phyloP scores from a whole-genome alignment of 2,888 invertebrate genomes.

The Leptopilina drosophilae region DNA sequence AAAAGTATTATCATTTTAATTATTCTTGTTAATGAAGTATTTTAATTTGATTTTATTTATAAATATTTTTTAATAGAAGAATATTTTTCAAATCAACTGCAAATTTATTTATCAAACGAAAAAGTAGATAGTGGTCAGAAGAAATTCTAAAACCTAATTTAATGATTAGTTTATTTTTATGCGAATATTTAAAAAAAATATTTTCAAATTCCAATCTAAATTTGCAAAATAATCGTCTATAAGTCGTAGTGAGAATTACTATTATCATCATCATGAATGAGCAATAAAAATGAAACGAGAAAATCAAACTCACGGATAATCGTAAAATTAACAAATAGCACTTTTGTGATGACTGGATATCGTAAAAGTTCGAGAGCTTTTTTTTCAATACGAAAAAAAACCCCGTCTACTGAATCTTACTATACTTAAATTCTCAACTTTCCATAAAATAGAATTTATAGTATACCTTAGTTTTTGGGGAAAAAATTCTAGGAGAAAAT shows the following conservation, averaged over 20 bases:
- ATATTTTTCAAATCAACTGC: too few relatives aligned
- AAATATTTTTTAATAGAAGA: too few relatives aligned
- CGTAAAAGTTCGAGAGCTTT: slow-evolving; percentile 1
- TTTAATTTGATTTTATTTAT: too few relatives aligned
- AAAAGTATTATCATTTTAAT: too few relatives aligned
- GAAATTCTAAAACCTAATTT: background rate
- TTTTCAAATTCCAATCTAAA: background rate
- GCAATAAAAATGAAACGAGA: slow-evolving; percentile 10
- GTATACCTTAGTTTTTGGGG: background rate
- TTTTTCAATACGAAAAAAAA: background rate
- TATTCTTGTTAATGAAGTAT: too few relatives aligned
- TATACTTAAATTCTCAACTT: background rate
- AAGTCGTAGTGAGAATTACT: background rate
- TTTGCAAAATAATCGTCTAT: background rate
- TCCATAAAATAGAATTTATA: slow-evolving; percentile 15
- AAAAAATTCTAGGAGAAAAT: slow-evolving; percentile 9
- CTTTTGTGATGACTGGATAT: background rate
- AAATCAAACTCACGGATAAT: slow-evolving; percentile 10
- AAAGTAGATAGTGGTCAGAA: too few relatives aligned
- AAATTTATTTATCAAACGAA: too few relatives aligned
- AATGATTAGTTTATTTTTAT: background rate
- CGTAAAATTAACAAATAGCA: slow-evolving; percentile 8
- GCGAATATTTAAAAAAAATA: background rate
- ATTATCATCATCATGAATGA: background rate
- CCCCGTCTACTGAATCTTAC: too few relatives aligned